phyloP scores from a whole-genome alignment of 2,888 invertebrate species.

The Melieria omissa region DNA sequence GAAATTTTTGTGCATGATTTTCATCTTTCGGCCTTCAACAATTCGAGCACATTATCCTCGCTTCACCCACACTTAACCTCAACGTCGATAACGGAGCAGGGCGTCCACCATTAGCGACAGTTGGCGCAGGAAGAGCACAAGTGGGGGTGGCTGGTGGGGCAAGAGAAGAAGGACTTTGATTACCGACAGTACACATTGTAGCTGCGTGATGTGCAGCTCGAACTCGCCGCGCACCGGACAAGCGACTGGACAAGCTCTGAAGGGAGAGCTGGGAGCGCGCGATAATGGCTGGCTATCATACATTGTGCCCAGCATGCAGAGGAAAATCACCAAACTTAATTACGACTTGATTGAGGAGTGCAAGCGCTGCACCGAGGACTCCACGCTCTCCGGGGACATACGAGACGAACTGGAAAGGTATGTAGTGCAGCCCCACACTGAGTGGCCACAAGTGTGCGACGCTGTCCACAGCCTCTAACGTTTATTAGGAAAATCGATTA shows the following conservation, averaged over 20 bases:
- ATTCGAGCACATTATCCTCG: too few species aligned
- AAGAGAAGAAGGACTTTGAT: too few species aligned
- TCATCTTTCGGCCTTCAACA: too few species aligned
- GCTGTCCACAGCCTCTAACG: too few species aligned
- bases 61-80: too few species aligned
- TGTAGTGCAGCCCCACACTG: constrained; percentile 28
- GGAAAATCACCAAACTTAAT: constrained; percentile 59
- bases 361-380: constrained; percentile 59
- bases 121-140: too few species aligned
- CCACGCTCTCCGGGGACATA: constrained; percentile 57
- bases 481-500: too few species aligned
- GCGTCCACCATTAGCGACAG: too few species aligned
- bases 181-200: too few species aligned
- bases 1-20: background rate
- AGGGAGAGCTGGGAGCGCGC: constrained; percentile 12
- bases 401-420: constrained; percentile 63
- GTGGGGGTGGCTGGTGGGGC: too few species aligned
- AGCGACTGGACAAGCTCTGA: constrained; percentile 26
- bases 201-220: constrained; percentile 7
- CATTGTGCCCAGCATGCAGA: constrained; percentile 45
- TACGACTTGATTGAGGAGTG: constrained; percentile 63
- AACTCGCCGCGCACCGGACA: constrained; percentile 8
- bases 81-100: too few species aligned
- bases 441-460: too few species aligned
- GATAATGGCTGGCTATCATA: constrained; percentile 34